Evolutionary conservation across 2,797 vertebrate genomes (phyloP).

Genomic region (Onychomys arenicola): DNA sequence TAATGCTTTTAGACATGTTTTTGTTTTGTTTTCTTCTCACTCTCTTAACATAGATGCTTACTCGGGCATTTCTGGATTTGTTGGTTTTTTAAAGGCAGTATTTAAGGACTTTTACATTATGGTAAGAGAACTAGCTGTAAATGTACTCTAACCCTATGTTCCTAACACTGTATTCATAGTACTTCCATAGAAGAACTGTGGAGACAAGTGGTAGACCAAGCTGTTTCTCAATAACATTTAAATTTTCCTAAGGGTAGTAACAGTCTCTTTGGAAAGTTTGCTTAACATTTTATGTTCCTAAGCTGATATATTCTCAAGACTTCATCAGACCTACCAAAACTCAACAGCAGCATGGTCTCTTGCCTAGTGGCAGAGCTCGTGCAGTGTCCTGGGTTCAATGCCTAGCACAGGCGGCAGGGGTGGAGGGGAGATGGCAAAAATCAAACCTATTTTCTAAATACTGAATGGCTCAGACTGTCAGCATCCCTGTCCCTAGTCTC

Average conservation of each 20-base stretch:
- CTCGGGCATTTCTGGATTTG: conserved; percentile 33
- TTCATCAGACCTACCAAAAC: neutral
- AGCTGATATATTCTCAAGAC: neutral
- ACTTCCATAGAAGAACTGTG: neutral
- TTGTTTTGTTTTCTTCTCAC: neutral
- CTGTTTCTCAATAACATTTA: neutral
- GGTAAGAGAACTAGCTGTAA: neutral
- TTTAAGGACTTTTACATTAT: neutral
- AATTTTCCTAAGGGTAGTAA: conserved; percentile 6
- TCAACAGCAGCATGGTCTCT: neutral
- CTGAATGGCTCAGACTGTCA: neutral
- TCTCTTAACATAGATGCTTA: conserved; percentile 55
- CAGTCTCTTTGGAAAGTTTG: neutral
- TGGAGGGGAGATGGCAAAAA: neutral
- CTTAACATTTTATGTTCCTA: conserved; percentile 15
- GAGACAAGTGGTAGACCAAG: neutral
- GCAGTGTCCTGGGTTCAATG: neutral
- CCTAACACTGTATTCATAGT: neutral
- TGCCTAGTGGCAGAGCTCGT: neutral
- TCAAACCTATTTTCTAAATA: conserved; percentile 9
- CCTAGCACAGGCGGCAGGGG: neutral
- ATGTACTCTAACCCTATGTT: neutral
- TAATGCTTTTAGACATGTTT: neutral
- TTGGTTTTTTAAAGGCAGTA: neutral
- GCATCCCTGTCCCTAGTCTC: neutral